Base-by-base conservation (phyloP, 2,113 vertebrate genomes). In the Neofelis nebulosa region DNA sequence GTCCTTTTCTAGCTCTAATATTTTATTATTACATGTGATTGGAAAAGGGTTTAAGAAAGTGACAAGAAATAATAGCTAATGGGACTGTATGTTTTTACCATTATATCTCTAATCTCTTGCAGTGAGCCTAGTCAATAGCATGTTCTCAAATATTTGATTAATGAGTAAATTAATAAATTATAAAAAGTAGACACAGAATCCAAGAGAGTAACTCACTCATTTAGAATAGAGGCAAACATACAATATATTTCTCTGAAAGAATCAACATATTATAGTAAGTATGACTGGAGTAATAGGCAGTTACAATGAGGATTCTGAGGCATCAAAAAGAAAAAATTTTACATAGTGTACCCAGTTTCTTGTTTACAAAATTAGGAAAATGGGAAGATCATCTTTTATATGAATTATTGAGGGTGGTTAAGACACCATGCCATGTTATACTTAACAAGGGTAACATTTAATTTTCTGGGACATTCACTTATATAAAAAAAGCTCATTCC, bases 401-500 rank as follows among this genome's bases (percentile, higher is more conserved):
- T 45, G 73, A 55, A 80, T 57, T 4, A 45, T 5, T 52, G 73
- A 87, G 23, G 11, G 41, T 45, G 33, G 61, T 80, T 96, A 92
- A 92, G 76, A 66, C 45, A 79, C 19, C 57, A 11, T 38, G 83
- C 84, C 57, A 57, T 57, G 55, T 21, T 57, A 57, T 19, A 89
- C 19, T 95, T 83, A 94, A 74, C 25, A 88, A 92, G 31, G 25
- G 2, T 94, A 68, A 92, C 52, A 76, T 52, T 80, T 11, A 68
- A n/a, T 97, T 97, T 87, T 94, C 66, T 91, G 91, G n/a, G 25
- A 90, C 31, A 94, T 48, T 90, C 68, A 79, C 36, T 95, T 66
- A 74, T 25, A 41, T 5, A 57, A 33, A 33, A 90, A 86, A 12
- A 90, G 57, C 18, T 93, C n/a, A 95, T 82, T 78, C 33, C 63